Evolutionary conservation across 2,113 vertebrate genomes (phyloP), one percentile per base, ranked within the genome.

Genomic region (Chionodraco myersi): DNA sequence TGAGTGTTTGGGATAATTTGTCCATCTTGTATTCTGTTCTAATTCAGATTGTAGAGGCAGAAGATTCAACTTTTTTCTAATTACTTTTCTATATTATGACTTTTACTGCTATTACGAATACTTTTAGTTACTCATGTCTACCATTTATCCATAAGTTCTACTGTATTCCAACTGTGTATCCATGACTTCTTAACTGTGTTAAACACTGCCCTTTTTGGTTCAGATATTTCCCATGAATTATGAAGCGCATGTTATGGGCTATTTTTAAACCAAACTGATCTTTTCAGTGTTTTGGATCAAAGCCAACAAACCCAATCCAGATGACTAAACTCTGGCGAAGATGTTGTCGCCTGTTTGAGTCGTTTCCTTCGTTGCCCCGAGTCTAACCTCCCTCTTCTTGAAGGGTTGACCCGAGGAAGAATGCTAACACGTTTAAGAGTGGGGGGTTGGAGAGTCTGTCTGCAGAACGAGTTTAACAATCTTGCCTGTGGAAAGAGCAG

Each of bases 381-480:
- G 75, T 85, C 74, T 86, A 86, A 91, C 88, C 92, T 92, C 73
- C 83, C 91, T 92, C 73, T 81, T 80, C 87, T 83, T 76, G 77
- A 65, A 82, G 73, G 79, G 48, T 71, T 89, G 88, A 90, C 89
- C 90, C 15, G 75, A 74, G 67, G 72, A 93, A 92, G 89, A 93
- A 93, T 94, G 88, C 81, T 80, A 87, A 89, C 88, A 85, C 57
- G 74, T 78, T 78, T 54, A 14, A 62, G 77, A 69, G 87, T 77
- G 26, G 78, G 88, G 92, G 80, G 86, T 75, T 82, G 82, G 57
- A 79, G 72, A 76, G 59, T 83, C 21, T 72, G 78, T 82, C 77
- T 83, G 86, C 69, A 83, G 83, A 92, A 92, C 90, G 1, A 54
- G 92, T 92, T 89, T 86, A 87, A 80, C 91, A 83, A 77, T 76